Conservation (phyloP, 2,888 invertebrate species). For the Brenthis ino region DNA sequence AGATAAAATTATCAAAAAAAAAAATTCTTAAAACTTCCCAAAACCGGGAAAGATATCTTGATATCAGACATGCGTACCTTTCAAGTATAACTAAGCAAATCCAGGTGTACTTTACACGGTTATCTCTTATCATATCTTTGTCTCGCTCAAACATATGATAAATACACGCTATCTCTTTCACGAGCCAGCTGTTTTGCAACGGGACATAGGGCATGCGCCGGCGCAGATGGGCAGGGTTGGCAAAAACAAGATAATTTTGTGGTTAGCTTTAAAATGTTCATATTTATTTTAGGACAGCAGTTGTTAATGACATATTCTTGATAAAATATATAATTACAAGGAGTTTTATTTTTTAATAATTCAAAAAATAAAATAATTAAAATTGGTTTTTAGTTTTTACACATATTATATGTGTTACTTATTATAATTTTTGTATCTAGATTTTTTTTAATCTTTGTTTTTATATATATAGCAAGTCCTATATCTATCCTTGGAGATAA, state of each 20-base stretch:
- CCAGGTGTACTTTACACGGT: slow-evolving; percentile 20
- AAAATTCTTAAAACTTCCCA: too few relatives aligned
- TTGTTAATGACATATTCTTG: too few relatives aligned
- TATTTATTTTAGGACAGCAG: not conserved
- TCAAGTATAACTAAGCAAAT: slow-evolving; percentile 10
- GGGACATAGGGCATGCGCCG: slow-evolving; percentile 61
- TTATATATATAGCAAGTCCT: too few relatives aligned
- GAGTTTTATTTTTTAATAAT: too few relatives aligned
- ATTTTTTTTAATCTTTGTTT: too few relatives aligned
- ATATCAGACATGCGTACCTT: too few relatives aligned
- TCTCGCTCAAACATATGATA: slow-evolving; percentile 50
- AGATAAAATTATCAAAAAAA: too few relatives aligned
- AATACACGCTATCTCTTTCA: slow-evolving; percentile 39
- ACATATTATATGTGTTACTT: not conserved
- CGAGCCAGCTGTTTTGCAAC: slow-evolving; percentile 73
- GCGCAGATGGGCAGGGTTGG: slow-evolving; percentile 50
- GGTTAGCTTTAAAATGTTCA: not conserved
- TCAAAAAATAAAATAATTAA: not conserved
- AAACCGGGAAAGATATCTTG: too few relatives aligned
- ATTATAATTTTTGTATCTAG: too few relatives aligned
- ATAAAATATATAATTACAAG: too few relatives aligned
- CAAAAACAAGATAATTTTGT: slow-evolving; percentile 19
- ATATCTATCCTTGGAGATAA: not conserved
- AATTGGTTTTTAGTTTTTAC: slow-evolving; percentile 9
- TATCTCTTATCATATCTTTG: slow-evolving; percentile 13